Evolutionary conservation across 2,797 vertebrate genomes (phyloP), one percentile per base, ranked within the genome.

Genomic region (Thaleichthys pacificus): DNA sequence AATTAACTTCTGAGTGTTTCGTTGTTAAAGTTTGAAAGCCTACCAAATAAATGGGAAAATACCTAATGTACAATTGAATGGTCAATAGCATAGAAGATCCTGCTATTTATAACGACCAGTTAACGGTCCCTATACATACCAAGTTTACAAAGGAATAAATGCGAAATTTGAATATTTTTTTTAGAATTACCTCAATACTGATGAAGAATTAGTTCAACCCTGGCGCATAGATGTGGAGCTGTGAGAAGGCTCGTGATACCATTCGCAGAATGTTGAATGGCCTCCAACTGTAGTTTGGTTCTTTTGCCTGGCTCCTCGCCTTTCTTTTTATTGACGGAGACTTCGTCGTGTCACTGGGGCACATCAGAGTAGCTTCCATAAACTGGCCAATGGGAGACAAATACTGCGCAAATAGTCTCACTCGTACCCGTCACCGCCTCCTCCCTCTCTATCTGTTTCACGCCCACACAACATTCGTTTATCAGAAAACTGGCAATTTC

Each of bases 301-400:
- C 77, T 83, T 67, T 60, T 76, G 73, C 74, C 66, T 69, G 24
- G 26, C 72, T 70, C 67, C 60, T 66, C 77, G 71, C 42, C 66
- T 69, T 70, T 83, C 85, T 89, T 89, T 91, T 89, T 93, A 91
- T 89, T 67, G 56, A 61, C 58, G 67, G 64, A 67, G 81, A 67
- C 68, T 77, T 24, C 73, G 5, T 73, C 38, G 84, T 89, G 89
- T 90, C 91, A 85, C 77, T 15, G 62, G 72, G 42, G 66, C 75
- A 80, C 83, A 89, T 87, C 84, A 85, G 51, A 82, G 81, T 77
- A 19, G 77, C 83, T 73, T 74, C 80, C 76, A 54, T 70, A 26
- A 58, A 42, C 68, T 75, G 86, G 85, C 93, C 93, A 93, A 93
- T 93, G 76, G 85, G 87, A 89, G 77, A 68, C 73, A 68, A 62